These are phyloP conservation scores for Anolis carolinensis DNA, from an alignment of 2,113 vertebrate species.

Conservation along the genomic window DNA sequence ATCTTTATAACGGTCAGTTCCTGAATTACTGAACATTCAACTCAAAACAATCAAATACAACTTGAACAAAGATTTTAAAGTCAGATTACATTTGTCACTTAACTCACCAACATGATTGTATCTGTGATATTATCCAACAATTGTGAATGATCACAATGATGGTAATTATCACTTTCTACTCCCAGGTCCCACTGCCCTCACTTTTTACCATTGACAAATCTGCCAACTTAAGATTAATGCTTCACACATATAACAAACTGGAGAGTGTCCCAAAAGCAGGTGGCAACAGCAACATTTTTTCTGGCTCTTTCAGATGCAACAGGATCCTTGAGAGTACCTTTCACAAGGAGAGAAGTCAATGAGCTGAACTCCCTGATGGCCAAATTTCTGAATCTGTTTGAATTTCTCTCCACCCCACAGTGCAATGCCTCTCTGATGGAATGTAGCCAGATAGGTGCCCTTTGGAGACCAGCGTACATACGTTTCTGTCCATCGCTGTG, in stretches of 20 bases:
- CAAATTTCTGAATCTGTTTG: conserved; percentile 98
- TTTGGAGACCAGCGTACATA: conserved; percentile 97
- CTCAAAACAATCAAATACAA: too few relatives aligned
- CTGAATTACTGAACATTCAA: too few relatives aligned
- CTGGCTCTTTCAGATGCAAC: background rate
- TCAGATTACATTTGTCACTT: background rate
- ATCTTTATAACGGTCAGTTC: too few relatives aligned
- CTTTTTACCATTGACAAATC: background rate
- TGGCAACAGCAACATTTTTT: too few relatives aligned
- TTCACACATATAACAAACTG: too few relatives aligned
- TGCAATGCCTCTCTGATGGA: conserved; percentile 95
- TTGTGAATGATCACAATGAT: background rate
- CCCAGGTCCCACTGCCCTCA: background rate
- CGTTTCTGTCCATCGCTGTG: conserved; percentile 96
- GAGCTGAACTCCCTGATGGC: conserved; percentile 95
- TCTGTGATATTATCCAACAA: background rate
- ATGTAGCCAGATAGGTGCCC: conserved; percentile 95
- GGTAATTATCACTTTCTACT: background rate
- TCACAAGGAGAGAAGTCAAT: conserved; percentile 99
- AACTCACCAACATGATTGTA: background rate
- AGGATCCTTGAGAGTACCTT: conserved; percentile 77
- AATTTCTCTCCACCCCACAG: conserved; percentile 99
- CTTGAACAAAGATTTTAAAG: background rate
- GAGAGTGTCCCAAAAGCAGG: too few relatives aligned
- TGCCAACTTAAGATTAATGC: too few relatives aligned